Evolutionary conservation across 2,113 vertebrate species (phyloP).

Genomic region (Nerophis lumbriciformis): DNA sequence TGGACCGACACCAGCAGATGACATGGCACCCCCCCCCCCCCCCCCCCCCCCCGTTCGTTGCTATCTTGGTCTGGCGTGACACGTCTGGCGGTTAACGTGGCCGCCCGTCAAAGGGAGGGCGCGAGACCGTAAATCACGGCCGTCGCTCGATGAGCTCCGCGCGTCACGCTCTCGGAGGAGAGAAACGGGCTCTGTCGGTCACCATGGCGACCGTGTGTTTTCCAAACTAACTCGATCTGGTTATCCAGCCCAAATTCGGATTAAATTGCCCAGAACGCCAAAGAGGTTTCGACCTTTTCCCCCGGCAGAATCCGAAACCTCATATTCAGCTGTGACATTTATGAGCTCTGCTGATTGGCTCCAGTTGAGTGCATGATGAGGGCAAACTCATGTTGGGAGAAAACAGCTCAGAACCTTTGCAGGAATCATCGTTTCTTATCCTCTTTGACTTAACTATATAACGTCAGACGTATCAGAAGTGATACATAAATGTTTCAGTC

Average conservation of each 20-base stretch:
- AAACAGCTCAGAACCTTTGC: too few relatives aligned
- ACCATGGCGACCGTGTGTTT: slow-evolving; percentile 73
- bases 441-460: too few relatives aligned
- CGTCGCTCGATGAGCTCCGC: slow-evolving; percentile 71
- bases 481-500: too few relatives aligned
- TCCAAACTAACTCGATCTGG: neutral
- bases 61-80: slow-evolving; percentile 57
- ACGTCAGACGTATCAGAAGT: too few relatives aligned
- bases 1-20: too few relatives aligned
- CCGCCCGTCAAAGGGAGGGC: slow-evolving; percentile 61
- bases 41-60: slow-evolving; percentile 13
- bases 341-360: slow-evolving; percentile 34
- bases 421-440: too few relatives aligned
- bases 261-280: slow-evolving; percentile 9
- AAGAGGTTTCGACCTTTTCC: slow-evolving; percentile 41
- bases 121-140: slow-evolving; percentile 76
- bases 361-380: slow-evolving; percentile 30
- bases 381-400: slow-evolving; percentile 20
- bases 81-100: slow-evolving; percentile 71
- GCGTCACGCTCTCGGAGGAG: slow-evolving; percentile 41
- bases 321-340: slow-evolving; percentile 48
- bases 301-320: slow-evolving; percentile 23
- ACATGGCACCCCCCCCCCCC: neutral
- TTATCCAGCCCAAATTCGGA: slow-evolving; percentile 27
- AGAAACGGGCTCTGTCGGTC: slow-evolving; percentile 62